Evolutionary conservation across 2,113 vertebrate species (phyloP).

Genomic region (Falco punctatus): DNA sequence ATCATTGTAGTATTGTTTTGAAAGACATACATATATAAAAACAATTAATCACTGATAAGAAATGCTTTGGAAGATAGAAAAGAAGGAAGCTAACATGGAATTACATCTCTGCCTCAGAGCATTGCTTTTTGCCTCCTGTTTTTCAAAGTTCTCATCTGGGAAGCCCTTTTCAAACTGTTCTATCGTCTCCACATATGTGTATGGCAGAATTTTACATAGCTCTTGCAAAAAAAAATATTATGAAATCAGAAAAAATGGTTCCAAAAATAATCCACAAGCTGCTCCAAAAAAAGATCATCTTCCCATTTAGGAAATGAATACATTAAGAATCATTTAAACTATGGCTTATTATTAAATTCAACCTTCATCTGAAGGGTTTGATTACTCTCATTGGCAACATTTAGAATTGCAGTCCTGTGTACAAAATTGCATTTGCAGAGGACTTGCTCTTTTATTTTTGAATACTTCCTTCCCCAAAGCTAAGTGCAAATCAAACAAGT

Average conservation of each 20-base stretch:
- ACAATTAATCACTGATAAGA: neutral
- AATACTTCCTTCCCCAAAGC: neutral
- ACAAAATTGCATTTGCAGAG: neutral
- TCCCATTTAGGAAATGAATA: constrained; percentile 51
- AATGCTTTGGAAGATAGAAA: neutral
- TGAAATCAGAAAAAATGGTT: constrained; percentile 4
- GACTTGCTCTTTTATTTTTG: neutral
- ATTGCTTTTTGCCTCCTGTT: neutral
- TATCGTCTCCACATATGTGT: neutral
- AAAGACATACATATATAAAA: neutral
- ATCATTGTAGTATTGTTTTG: neutral
- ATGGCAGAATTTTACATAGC: neutral
- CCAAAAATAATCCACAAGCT: constrained; percentile 58
- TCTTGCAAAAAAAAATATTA: neutral
- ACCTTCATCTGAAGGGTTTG: constrained; percentile 27
- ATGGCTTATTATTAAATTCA: constrained; percentile 45
- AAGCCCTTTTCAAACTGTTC: neutral
- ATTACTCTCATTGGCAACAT: constrained; percentile 21
- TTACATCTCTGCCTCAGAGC: neutral
- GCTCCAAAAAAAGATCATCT: constrained; percentile 47
- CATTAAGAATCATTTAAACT: constrained; percentile 29
- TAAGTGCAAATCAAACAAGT: neutral
- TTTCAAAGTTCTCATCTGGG: neutral
- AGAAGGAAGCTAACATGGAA: neutral
- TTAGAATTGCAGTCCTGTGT: neutral